A percentile compares a stretch with the other conserved stretches of the same genome.
Evolutionary conservation across 2,797 vertebrate species (phyloP).

Genomic region (Periophthalmus magnuspinnatus): DNA sequence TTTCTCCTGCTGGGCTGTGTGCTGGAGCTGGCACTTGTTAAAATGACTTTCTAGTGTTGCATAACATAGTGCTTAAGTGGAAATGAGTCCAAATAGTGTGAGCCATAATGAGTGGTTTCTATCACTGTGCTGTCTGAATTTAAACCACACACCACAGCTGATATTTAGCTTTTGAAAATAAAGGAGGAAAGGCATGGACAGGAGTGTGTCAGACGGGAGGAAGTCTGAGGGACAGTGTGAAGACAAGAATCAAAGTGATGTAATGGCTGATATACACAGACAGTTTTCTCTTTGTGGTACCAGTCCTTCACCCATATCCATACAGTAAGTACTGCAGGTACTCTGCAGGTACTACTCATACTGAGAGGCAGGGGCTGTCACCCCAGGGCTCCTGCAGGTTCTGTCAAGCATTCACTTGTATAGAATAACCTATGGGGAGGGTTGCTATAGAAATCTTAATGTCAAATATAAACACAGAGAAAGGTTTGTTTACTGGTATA

Average conservation of each 20-base stretch:
- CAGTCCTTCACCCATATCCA: neutral
- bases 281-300: neutral
- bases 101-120: constrained; percentile 22
- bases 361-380: constrained; percentile 16
- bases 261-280: neutral
- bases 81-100: constrained; percentile 25
- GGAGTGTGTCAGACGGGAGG: constrained; percentile 8
- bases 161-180: constrained; percentile 56
- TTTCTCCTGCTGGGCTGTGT: constrained; percentile 21
- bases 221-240: constrained; percentile 23
- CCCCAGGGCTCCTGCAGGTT: constrained; percentile 54
- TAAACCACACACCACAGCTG: constrained; percentile 36
- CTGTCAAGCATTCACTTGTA: constrained; percentile 78
- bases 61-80: constrained; percentile 19
- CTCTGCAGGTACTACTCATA: neutral
- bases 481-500: neutral
- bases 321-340: neutral
- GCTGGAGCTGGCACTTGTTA: constrained; percentile 28
- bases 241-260: constrained; percentile 2
- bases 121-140: constrained; percentile 45
- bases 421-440: constrained; percentile 73
- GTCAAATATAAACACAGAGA: constrained; percentile 54
- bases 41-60: constrained; percentile 23
- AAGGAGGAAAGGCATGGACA: constrained; percentile 46
- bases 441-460: constrained; percentile 77